These are phyloP conservation scores for Polyploca ridens DNA, from an alignment of 2,888 invertebrate genomes.

Conservation along the genomic window DNA sequence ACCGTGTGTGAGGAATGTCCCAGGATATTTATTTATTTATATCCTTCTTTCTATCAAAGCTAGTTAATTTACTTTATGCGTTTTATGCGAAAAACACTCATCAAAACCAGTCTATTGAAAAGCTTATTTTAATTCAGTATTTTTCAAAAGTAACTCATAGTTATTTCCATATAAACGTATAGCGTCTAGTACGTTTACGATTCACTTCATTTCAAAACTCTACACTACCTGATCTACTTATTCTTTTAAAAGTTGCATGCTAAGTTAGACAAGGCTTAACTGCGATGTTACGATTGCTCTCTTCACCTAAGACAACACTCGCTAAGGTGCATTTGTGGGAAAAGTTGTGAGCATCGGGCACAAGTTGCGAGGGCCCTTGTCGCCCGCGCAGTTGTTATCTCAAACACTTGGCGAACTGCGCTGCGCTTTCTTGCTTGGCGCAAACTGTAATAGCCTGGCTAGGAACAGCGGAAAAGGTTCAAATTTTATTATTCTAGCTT, in stretches of 20 bases:
- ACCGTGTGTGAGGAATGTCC: too few relatives aligned
- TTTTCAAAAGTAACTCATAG: too few relatives aligned
- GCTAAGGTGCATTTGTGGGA: conserved; percentile 49
- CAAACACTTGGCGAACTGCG: conserved; percentile 59
- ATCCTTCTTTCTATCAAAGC: too few relatives aligned
- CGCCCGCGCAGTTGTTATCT: conserved; percentile 69
- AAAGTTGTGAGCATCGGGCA: conserved; percentile 54
- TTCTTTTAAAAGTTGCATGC: conserved; percentile 5
- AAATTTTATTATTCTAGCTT: not conserved
- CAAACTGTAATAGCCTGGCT: conserved; percentile 27
- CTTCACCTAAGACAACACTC: conserved; percentile 42
- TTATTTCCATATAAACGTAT: not conserved
- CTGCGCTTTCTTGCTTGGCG: conserved; percentile 35
- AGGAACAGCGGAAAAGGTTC: not conserved
- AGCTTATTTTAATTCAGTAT: too few relatives aligned
- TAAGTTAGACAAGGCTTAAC: conserved; percentile 10
- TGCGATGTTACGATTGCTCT: conserved; percentile 32
- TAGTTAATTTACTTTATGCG: too few relatives aligned
- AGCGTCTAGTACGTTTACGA: not conserved
- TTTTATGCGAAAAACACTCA: too few relatives aligned
- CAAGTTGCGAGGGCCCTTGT: conserved; percentile 64
- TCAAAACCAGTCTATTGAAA: too few relatives aligned
- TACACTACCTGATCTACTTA: not conserved
- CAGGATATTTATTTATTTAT: too few relatives aligned
- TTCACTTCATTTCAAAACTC: not conserved